phyloP scores from a whole-genome alignment of 2,113 vertebrate genomes.

The Ammodytes dubius region DNA sequence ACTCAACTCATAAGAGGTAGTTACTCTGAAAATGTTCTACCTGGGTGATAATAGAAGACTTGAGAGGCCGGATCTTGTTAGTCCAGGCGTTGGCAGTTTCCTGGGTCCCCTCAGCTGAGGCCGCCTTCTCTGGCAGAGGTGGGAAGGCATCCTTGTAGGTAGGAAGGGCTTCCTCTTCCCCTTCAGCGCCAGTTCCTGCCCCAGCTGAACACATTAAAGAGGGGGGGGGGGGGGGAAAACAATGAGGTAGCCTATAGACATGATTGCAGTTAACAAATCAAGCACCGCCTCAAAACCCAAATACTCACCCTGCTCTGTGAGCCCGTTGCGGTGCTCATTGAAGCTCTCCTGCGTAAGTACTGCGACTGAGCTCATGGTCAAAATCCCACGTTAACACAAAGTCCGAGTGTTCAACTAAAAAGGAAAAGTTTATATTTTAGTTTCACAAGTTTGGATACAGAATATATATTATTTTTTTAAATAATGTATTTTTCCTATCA shows the following conservation, averaged over 20 bases:
- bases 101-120: constrained; percentile 90
- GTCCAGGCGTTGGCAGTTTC: constrained; percentile 94
- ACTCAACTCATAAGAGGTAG: background rate
- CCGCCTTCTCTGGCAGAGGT: constrained; percentile 96
- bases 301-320: constrained; percentile 91
- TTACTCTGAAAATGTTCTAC: constrained; percentile 71
- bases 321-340: constrained; percentile 97
- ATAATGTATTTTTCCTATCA: background rate
- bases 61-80: constrained; percentile 94
- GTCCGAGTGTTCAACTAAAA: constrained; percentile 95
- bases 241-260: background rate
- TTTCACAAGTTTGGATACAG: background rate
- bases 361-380: constrained; percentile 99
- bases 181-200: constrained; percentile 88
- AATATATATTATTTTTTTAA: background rate
- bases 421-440: background rate
- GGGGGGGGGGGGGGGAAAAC: background rate
- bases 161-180: constrained; percentile 96
- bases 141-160: constrained; percentile 99
- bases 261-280: background rate
- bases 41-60: constrained; percentile 99
- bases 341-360: constrained; percentile 99
- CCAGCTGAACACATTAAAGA: constrained; percentile 44
- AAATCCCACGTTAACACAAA: constrained; percentile 92
- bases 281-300: background rate